Base-by-base conservation (phyloP, 2,113 vertebrate genomes). In the Lepidothrix coronata region DNA sequence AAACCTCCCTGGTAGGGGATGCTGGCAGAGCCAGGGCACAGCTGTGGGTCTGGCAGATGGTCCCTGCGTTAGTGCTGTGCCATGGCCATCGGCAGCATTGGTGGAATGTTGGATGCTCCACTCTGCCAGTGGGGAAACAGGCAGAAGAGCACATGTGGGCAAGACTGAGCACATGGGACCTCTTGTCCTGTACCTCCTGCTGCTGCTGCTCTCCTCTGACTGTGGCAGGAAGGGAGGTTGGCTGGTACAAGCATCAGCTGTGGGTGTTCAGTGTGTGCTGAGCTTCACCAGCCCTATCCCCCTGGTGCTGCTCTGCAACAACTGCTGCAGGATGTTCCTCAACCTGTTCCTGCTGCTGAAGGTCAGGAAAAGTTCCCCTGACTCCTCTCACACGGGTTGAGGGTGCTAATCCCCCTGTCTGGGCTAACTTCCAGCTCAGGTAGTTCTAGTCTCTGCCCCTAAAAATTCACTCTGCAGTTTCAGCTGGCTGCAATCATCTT, bases 161-260 rank as follows among this genome's bases (percentile, higher is more conserved):
- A 0, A 59, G 20, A 6, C 19, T 67, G 58, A 33, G 46, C 37
- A 35, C 4, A 0, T 41, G 49, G 58, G 25, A 27, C 58, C 58
- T 86, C 75, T 28, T 76, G 75, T 33, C 25, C 5, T 24, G 28
- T 33, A 9, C 28, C 18, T 72, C 63, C 41, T 37, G 7, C 28
- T n/a, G 22, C 52, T 25, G 31, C 2, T 79, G 43, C 4, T 67
- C 3, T 58, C 23, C 30, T 55, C 41, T 72, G 5, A 5, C 24
- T 6, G 8, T 22, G 58, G 16, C 9, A 19, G 62, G 55, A 33
- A 30, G 27, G 41, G 39, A 67, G 13, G 1, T 8, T 58, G 39
- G 7, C 8, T 68, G 49, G 12, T 43, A 15, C 35, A 24, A 6
- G 27, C 14, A 30, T 5, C 0, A 0, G 5, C 1, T 2, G 4